Evolutionary conservation across 1,140 invertebrate genomes (phyloP).

Genomic region (Bombus impatiens): DNA sequence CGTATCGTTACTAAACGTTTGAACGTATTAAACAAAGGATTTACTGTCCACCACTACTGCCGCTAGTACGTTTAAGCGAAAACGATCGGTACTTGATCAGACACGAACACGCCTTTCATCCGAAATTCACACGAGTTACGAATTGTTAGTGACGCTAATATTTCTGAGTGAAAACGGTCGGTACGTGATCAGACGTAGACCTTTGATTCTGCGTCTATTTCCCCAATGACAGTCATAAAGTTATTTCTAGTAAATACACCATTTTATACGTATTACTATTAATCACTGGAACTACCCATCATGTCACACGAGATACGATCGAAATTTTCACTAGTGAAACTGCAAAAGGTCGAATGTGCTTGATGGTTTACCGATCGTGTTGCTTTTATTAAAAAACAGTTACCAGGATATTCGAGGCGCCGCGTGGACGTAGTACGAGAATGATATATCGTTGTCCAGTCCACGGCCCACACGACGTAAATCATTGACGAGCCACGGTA

Average conservation of each 20-base stretch:
- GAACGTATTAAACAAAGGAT: neutral
- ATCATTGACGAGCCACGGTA: constrained; percentile 13
- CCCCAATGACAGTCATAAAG: neutral
- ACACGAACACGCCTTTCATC: neutral
- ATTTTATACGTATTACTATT: neutral
- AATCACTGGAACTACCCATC: neutral
- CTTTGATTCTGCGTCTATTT: neutral
- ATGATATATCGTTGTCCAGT: constrained; percentile 14
- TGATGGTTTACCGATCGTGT: too few relatives aligned
- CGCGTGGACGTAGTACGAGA: neutral
- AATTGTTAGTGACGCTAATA: neutral
- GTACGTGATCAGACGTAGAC: neutral
- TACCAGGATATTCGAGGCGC: neutral
- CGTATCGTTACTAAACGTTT: neutral
- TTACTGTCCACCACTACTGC: neutral
- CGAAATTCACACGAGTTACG: too few relatives aligned
- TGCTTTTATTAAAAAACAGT: constrained; percentile 27
- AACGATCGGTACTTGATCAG: constrained; percentile 50
- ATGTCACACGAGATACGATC: too few relatives aligned
- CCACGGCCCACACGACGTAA: neutral
- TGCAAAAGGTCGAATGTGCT: neutral
- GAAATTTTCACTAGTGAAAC: neutral
- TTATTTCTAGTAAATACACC: neutral
- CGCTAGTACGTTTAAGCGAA: constrained; percentile 44
- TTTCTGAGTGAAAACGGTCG: neutral